Conservation (phyloP, 2,113 vertebrate genomes). For the Hypomesus transpacificus region DNA sequence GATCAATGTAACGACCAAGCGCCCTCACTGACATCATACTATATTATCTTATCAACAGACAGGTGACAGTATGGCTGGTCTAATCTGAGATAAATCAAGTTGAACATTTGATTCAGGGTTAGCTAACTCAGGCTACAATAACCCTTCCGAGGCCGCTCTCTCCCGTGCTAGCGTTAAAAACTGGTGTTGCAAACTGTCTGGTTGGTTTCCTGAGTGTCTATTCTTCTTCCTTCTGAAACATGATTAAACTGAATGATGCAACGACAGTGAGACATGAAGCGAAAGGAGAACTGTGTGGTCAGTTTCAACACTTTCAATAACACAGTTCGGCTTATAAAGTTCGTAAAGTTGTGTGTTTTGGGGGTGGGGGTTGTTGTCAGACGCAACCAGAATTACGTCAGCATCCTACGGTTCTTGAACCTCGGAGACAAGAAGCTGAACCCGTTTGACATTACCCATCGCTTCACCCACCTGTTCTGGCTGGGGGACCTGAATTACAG, state of each 20-base stretch:
- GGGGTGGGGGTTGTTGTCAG: slow-evolving; percentile 62
- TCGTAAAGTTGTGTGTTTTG: slow-evolving; percentile 15
- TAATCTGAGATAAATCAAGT: too few relatives aligned
- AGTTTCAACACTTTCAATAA: neutral
- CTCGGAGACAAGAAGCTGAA: slow-evolving; percentile 92
- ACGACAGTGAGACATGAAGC: neutral
- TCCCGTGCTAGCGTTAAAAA: neutral
- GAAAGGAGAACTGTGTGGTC: too few relatives aligned
- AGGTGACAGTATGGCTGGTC: too few relatives aligned
- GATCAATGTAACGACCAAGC: too few relatives aligned
- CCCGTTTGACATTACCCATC: slow-evolving; percentile 91
- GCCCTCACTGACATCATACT: too few relatives aligned
- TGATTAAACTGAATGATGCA: neutral
- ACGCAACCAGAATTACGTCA: slow-evolving; percentile 93
- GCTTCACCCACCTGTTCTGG: slow-evolving; percentile 97
- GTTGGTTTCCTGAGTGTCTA: neutral
- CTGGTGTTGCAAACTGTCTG: neutral
- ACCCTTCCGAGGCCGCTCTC: neutral
- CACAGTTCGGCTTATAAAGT: slow-evolving; percentile 11
- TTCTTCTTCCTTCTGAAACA: neutral
- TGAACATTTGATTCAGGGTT: too few relatives aligned
- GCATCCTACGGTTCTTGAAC: slow-evolving; percentile 90
- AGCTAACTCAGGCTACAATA: too few relatives aligned
- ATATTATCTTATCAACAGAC: too few relatives aligned
- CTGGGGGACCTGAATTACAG: slow-evolving; percentile 95